Evolutionary conservation across 2,888 invertebrate species (phyloP), one percentile per base, ranked within the genome.

Genomic region (Athripsodes cinereus): DNA sequence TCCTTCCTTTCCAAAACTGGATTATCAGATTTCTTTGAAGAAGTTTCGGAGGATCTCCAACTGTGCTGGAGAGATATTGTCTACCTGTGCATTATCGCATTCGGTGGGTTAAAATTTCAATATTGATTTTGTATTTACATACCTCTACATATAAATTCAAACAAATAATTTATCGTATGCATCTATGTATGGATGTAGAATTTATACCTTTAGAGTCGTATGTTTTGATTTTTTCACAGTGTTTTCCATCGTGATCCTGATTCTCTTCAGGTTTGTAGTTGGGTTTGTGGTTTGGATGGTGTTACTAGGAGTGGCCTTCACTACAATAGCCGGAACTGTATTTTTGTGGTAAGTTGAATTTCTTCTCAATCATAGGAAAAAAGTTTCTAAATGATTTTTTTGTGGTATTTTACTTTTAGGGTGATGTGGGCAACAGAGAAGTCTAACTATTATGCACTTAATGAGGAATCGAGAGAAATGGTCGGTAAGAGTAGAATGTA

Each of bases 271-370:
- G 61, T 69, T 73, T 59, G 69, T 83, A 59, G 84, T 82, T 19
- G 80, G 79, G 52, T 68, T 82, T 57, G 75, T 86, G 16, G 81
- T 86, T 59, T 86, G 85, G 81, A 66, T 82, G n/a, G 75, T 85
- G 18, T 70, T 86, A 19, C 67, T 79, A 46, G 78, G 79, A 11
- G 77, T 78, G 8, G 72, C 78, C 10, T 35, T 80, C 8, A 77
- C 77, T 19, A 76, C 79, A 55, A 66, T 83, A 22, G 76, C 70
- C 13, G 81, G 77, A 35, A 81, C 85, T 2, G 70, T 76, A 20
- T 81, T 79, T 66, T 72, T 85, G 57, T 87, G 87, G 87, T 81
- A 73, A 73, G 67, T 67, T n/a, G 13, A 31, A 26, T 26, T 26
- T 26, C 26, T 26, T 26, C 26, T 26, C 26, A n/a, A n/a, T 26